Evolutionary conservation across 2,797 vertebrate genomes (phyloP).

Genomic region (Enteromius viviparus): DNA sequence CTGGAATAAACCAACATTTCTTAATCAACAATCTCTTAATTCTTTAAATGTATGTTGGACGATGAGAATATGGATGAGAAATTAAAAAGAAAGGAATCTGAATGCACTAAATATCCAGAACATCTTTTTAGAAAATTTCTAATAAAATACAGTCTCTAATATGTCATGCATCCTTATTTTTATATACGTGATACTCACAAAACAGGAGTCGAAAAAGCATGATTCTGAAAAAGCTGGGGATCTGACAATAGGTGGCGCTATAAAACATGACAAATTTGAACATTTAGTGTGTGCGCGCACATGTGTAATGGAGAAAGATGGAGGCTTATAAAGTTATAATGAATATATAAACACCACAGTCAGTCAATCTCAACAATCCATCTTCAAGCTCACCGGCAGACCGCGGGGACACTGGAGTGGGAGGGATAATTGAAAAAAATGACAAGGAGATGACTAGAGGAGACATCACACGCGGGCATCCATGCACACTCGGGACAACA

Average conservation of each 20-base stretch:
- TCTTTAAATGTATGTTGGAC: neutral
- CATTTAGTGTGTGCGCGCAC: slow-evolving; percentile 16
- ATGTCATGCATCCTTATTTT: neutral
- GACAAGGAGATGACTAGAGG: slow-evolving; percentile 75
- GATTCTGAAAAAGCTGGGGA: neutral
- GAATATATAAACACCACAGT: slow-evolving; percentile 80
- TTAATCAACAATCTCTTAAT: neutral
- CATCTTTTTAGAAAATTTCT: neutral
- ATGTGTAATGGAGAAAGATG: slow-evolving; percentile 51
- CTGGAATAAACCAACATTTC: neutral
- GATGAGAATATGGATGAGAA: neutral
- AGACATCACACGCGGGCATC: slow-evolving; percentile 55
- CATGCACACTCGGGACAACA: slow-evolving; percentile 59
- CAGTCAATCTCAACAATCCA: slow-evolving; percentile 75
- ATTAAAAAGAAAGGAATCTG: neutral
- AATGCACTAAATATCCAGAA: neutral
- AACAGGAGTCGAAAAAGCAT: neutral
- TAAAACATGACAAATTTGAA: slow-evolving; percentile 14
- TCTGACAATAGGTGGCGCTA: slow-evolving; percentile 17
- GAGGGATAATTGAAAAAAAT: slow-evolving; percentile 82
- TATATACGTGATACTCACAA: neutral
- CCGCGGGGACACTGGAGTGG: slow-evolving; percentile 71
- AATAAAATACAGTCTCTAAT: too few species aligned
- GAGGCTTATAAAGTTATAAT: slow-evolving; percentile 75
- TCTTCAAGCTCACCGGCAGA: slow-evolving; percentile 68